Evolutionary conservation across 2,888 invertebrate genomes (phyloP).

Genomic region (Rapana venosa): DNA sequence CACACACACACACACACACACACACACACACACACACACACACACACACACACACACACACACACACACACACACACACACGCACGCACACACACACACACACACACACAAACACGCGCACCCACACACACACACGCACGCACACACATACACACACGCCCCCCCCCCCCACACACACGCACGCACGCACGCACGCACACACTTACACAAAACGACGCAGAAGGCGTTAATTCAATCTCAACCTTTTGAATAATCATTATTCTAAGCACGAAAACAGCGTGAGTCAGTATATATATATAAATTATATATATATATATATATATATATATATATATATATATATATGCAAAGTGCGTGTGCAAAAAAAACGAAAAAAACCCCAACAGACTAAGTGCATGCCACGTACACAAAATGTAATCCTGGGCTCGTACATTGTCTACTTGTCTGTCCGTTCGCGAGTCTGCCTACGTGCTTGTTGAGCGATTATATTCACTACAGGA

Average conservation of each 20-base stretch:
- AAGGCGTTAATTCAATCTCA: not conserved
- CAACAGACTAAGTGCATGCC: no score
- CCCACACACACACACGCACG: slow-evolving; percentile 23
- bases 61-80: slow-evolving; percentile 25
- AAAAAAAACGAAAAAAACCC: no score
- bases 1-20: not conserved
- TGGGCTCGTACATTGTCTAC: not conserved
- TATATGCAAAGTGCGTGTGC: no score
- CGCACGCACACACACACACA: not conserved
- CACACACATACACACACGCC: not conserved
- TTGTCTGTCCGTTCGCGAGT: not conserved
- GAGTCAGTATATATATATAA: no score
- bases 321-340: no score
- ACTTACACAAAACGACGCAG: not conserved
- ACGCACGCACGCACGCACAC: not conserved
- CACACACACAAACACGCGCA: slow-evolving; percentile 1
- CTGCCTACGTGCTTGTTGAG: not conserved
- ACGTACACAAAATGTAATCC: no score
- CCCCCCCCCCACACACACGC: not conserved
- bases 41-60: slow-evolving; percentile 12
- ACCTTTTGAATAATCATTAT: not conserved
- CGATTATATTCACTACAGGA: no score
- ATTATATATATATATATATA: no score
- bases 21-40: not conserved
- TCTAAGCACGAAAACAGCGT: no score